Conservation (phyloP, 2,113 vertebrate species). For the Erythrocebus patas region DNA sequence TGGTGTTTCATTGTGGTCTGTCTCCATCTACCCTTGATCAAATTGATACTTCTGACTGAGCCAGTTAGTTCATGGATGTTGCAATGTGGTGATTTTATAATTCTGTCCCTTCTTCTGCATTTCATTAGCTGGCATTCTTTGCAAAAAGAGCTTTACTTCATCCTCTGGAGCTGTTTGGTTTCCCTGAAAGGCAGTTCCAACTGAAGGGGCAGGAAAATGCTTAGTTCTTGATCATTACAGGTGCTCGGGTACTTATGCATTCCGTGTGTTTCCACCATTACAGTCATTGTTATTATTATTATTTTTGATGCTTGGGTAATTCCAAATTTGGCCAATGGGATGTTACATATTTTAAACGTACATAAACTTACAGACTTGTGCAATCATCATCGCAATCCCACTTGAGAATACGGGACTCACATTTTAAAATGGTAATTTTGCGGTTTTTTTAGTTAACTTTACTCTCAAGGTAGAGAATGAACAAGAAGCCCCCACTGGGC, state of each 20-base stretch:
- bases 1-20: background rate
- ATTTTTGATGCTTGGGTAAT: background rate
- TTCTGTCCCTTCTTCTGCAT: background rate
- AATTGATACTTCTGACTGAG: background rate
- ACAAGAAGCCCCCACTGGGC: rapidly evolving
- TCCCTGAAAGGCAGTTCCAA: background rate
- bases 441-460: background rate
- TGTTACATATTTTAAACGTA: background rate
- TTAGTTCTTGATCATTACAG: background rate
- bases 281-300: too few species aligned
- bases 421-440: background rate
- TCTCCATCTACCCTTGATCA: background rate
- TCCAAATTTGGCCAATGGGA: background rate
- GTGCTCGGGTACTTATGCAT: background rate
- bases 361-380: background rate
- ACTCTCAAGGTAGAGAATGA: background rate
- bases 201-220: background rate
- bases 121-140: background rate
- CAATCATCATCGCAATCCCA: background rate
- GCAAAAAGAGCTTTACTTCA: background rate
- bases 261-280: background rate
- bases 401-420: background rate
- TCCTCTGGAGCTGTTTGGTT: background rate
- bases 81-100: background rate
- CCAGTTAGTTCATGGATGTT: background rate